A percentile compares a stretch with the other conserved stretches of the same genome.
Evolutionary conservation across 2,113 vertebrate genomes (phyloP).

Genomic region (Malurus melanocephalus): DNA sequence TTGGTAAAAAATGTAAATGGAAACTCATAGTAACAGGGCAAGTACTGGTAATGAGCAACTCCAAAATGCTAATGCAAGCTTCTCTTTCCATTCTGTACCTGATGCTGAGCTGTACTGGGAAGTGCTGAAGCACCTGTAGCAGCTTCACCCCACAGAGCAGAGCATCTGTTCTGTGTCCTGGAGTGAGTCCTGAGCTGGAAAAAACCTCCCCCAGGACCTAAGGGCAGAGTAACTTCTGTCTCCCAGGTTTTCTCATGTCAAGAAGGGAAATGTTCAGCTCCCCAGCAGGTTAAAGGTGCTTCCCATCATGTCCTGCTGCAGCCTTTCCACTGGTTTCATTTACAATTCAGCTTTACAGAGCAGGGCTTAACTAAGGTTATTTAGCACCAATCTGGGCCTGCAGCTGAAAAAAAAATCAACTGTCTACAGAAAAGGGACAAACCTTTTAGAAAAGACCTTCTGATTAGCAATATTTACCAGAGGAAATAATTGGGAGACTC

Average conservation of each 20-base stretch:
- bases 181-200: background rate
- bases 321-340: background rate
- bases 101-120: background rate
- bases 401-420: background rate
- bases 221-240: background rate
- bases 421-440: background rate
- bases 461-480: conserved; percentile 4
- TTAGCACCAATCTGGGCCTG: conserved; percentile 5
- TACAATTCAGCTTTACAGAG: background rate
- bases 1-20: conserved; percentile 2
- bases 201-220: background rate
- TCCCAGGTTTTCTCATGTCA: background rate
- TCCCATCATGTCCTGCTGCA: background rate
- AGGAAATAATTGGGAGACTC: background rate
- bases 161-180: background rate
- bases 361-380: conserved; percentile 17
- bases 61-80: background rate
- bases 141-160: background rate
- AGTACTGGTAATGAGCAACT: background rate
- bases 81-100: background rate
- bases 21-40: background rate
- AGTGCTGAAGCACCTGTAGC: background rate
- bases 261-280: background rate
- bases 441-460: background rate
- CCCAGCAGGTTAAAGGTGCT: background rate